These are phyloP conservation scores for Muscicapa adusta DNA, from an alignment of 2,113 vertebrate genomes.

Conservation along the genomic window DNA sequence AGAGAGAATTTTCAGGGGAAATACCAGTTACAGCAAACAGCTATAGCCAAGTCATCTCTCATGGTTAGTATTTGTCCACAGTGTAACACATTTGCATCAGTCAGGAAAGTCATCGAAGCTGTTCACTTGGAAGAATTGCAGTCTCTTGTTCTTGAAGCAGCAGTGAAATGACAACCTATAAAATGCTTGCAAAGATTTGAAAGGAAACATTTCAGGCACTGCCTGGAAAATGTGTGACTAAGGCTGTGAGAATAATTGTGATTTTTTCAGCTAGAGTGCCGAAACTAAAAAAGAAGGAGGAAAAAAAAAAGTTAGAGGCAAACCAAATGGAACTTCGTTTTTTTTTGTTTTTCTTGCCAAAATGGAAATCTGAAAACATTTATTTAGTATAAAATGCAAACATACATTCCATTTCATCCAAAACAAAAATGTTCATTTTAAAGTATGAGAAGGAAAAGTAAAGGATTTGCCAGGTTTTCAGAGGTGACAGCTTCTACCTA, in stretches of 20 bases:
- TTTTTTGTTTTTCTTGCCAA: conserved; percentile 67
- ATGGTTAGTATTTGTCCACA: conserved; percentile 60
- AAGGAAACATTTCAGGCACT: conserved; percentile 63
- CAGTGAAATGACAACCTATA: conserved; percentile 64
- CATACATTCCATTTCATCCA: conserved; percentile 63
- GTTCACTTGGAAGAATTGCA: conserved; percentile 57
- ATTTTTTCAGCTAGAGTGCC: conserved; percentile 54
- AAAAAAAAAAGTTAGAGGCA: conserved; percentile 59
- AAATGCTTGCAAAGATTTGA: conserved; percentile 62
- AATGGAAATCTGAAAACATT: conserved; percentile 69
- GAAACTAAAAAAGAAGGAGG: conserved; percentile 56
- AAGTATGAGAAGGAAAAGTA: conserved; percentile 30
- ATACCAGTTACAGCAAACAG: conserved; percentile 16
- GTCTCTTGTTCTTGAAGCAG: conserved; percentile 57
- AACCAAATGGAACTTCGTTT: conserved; percentile 63
- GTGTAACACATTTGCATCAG: conserved; percentile 59
- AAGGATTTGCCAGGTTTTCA: conserved; percentile 37
- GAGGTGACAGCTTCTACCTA: conserved; percentile 7
- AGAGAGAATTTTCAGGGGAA: conserved; percentile 37
- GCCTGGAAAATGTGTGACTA: conserved; percentile 62
- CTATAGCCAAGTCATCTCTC: conserved; percentile 51
- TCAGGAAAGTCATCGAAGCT: conserved; percentile 52
- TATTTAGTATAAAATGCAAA: conserved; percentile 70
- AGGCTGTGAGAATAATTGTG: conserved; percentile 65
- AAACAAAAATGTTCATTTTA: conserved; percentile 68